A percentile compares a stretch with the other conserved stretches of the same genome.
phyloP scores from a whole-genome alignment of 2,888 invertebrate genomes.

The Ernsta delagoae region DNA sequence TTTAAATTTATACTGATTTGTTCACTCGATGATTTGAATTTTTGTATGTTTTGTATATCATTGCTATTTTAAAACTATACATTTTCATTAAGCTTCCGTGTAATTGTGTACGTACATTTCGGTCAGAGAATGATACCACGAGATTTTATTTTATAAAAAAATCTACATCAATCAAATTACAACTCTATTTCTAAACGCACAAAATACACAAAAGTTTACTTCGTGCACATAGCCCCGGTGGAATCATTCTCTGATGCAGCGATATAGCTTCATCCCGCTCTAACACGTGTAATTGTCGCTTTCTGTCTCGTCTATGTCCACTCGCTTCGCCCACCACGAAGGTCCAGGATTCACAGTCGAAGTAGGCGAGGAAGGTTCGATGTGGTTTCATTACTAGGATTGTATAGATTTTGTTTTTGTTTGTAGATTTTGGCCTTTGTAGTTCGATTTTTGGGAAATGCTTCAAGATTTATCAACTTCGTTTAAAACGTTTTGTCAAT shows the following conservation, averaged over 20 bases:
- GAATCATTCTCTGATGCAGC: constrained; percentile 21
- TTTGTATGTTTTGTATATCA: not conserved
- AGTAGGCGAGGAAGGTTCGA: constrained; percentile 83
- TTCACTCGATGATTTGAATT: constrained; percentile 29
- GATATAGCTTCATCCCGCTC: constrained; percentile 70
- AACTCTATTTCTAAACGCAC: not conserved
- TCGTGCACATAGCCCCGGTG: not conserved
- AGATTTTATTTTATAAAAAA: not conserved
- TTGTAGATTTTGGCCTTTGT: constrained; percentile 44
- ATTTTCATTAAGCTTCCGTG: constrained; percentile 22
- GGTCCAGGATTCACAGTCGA: constrained; percentile 79
- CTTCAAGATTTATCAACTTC: constrained; percentile 11
- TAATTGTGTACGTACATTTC: constrained; percentile 12
- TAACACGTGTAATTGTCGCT: constrained; percentile 83
- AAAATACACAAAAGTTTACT: not conserved
- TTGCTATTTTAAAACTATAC: constrained; percentile 12
- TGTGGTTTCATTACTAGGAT: constrained; percentile 55
- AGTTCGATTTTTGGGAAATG: constrained; percentile 17
- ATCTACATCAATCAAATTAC: not conserved
- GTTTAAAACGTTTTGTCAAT: too few relatives aligned
- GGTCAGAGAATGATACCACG: constrained; percentile 17
- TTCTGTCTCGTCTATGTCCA: constrained; percentile 76
- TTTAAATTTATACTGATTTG: constrained; percentile 26
- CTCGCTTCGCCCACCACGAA: constrained; percentile 68
- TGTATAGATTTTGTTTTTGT: constrained; percentile 47